phyloP scores from a whole-genome alignment of 2,797 vertebrate species.

The Mormyrops boulengeri region DNA sequence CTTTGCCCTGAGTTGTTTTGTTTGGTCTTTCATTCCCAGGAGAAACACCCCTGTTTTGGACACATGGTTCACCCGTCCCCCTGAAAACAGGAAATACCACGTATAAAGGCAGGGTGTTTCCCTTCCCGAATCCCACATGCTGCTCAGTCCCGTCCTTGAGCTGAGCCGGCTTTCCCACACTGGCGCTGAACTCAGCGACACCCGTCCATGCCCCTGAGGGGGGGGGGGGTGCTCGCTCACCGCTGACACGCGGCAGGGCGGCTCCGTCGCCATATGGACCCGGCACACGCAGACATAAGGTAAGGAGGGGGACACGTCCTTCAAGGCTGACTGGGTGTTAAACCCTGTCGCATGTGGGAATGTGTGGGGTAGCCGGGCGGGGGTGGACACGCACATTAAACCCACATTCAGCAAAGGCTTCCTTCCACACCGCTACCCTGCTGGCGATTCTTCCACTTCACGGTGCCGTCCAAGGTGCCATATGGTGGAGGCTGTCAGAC shows the following conservation, averaged over 20 bases:
- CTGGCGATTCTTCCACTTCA: slow-evolving; percentile 42
- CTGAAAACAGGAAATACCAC: neutral
- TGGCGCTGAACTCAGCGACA: neutral
- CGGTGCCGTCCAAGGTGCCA: slow-evolving; percentile 53
- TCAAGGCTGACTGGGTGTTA: neutral
- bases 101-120: neutral
- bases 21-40: neutral
- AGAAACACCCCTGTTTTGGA: neutral
- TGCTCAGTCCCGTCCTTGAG: neutral
- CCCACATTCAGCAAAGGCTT: neutral
- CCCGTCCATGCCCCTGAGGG: neutral
- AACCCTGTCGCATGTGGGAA: neutral
- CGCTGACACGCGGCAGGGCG: neutral
- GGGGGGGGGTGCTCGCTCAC: neutral
- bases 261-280: neutral
- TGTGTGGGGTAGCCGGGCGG: neutral
- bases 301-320: neutral
- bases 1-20: neutral
- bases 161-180: neutral
- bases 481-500: slow-evolving; percentile 40
- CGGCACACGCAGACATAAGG: too few relatives aligned
- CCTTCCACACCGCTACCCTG: neutral
- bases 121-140: neutral
- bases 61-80: neutral
- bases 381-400: neutral